Conservation (phyloP, 2,797 vertebrate species). For the Pteronotus mesoamericanus region DNA sequence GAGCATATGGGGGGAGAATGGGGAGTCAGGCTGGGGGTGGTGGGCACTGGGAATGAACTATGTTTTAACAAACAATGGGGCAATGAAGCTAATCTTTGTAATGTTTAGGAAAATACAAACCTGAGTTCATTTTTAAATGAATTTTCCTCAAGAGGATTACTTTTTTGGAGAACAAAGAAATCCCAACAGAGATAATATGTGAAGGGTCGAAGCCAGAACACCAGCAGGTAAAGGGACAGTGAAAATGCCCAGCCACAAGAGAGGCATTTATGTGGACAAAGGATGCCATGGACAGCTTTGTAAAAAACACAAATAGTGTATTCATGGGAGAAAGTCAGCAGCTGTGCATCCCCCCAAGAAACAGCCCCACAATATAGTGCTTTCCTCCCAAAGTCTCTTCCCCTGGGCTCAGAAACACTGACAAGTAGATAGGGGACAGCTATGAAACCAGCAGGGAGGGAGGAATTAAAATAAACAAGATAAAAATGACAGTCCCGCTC, state of each 20-base stretch:
- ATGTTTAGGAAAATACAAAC: not conserved
- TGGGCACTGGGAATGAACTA: not conserved
- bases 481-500: not conserved
- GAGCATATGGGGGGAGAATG: not conserved
- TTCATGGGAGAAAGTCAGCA: not conserved
- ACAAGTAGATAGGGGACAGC: not conserved
- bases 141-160: not conserved
- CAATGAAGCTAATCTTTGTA: not conserved
- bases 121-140: not conserved
- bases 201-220: not conserved
- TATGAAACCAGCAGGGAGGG: not conserved
- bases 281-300: not conserved
- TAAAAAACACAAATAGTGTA: not conserved
- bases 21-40: not conserved
- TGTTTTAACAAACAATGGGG: not conserved
- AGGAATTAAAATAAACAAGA: not conserved
- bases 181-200: not conserved
- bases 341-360: not conserved
- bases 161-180: not conserved
- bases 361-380: not conserved
- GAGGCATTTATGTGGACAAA: not conserved
- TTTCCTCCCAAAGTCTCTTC: not conserved
- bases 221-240: not conserved
- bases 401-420: not conserved
- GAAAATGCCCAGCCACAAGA: not conserved